Evolutionary conservation across 2,113 vertebrate species (phyloP).

Genomic region (Catharus minimus): DNA sequence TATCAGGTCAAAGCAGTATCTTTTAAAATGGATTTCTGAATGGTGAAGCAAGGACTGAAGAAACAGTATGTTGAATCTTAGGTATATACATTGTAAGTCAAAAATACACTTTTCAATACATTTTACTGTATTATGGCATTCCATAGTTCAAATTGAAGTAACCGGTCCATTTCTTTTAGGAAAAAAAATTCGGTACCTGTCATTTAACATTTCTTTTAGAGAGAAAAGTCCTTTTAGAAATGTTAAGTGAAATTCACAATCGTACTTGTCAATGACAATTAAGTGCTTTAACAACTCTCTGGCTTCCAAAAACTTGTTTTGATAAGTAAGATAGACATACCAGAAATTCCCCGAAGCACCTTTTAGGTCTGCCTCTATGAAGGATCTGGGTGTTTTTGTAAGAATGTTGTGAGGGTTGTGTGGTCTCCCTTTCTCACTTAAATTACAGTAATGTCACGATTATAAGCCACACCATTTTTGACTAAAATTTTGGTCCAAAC

Average conservation of each 20-base stretch:
- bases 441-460: background rate
- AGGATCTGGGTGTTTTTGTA: background rate
- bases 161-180: background rate
- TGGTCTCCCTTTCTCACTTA: background rate
- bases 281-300: background rate
- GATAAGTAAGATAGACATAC: background rate
- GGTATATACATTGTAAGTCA: background rate
- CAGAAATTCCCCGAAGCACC: background rate
- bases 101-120: background rate
- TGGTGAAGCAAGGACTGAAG: background rate
- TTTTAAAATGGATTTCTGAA: background rate
- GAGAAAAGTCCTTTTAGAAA: background rate
- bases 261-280: background rate
- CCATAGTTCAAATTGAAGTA: background rate
- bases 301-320: background rate
- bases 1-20: background rate
- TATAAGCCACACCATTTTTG: too few relatives aligned
- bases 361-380: background rate
- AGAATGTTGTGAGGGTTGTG: background rate
- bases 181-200: background rate
- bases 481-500: too few relatives aligned
- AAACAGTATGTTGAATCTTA: background rate
- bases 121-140: background rate
- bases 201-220: background rate
- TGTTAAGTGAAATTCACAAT: background rate